Percentiles rank a stretch among this genome's conserved stretches.
Evolutionary conservation across 2,888 invertebrate genomes (phyloP).

Genomic region (Drosophila emarginata): DNA sequence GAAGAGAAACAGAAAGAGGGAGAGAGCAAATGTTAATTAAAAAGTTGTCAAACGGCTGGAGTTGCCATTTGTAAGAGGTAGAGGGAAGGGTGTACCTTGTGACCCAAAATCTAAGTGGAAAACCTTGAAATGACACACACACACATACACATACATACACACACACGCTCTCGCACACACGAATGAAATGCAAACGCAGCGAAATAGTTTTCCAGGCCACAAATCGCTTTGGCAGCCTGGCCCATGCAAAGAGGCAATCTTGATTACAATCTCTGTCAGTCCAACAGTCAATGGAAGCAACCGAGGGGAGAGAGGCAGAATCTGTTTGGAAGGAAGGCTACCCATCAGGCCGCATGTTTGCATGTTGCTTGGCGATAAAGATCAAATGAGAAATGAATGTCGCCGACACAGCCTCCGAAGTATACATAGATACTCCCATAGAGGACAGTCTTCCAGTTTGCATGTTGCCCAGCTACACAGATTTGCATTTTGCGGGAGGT

Average conservation of each 20-base stretch:
- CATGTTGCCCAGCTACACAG: constrained; percentile 60
- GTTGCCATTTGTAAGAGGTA: constrained; percentile 21
- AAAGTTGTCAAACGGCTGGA: constrained; percentile 39
- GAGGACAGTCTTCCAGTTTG: constrained; percentile 35
- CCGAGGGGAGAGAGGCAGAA: constrained; percentile 1
- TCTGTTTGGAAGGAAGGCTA: background rate
- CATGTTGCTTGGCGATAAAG: constrained; percentile 75
- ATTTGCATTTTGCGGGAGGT: constrained; percentile 59
- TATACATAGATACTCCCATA: constrained; percentile 1
- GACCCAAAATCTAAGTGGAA: constrained; percentile 24
- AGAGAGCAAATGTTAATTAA: constrained; percentile 54
- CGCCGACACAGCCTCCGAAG: constrained; percentile 63
- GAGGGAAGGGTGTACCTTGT: constrained; percentile 10
- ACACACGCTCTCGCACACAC: background rate
- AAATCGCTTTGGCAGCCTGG: constrained; percentile 68
- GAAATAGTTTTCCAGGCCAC: constrained; percentile 65
- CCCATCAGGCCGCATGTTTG: constrained; percentile 54
- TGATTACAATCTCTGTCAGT: constrained; percentile 69
- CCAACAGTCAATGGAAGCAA: constrained; percentile 47
- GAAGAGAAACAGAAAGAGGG: background rate
- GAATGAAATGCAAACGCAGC: constrained; percentile 40
- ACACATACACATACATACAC: constrained; percentile 28
- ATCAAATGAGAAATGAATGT: constrained; percentile 78
- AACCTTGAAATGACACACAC: constrained; percentile 71
- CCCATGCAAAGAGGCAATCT: constrained; percentile 76